Evolutionary conservation across 2,888 invertebrate genomes (phyloP), one percentile per base, ranked within the genome.

Genomic region (Chrysolina americana): DNA sequence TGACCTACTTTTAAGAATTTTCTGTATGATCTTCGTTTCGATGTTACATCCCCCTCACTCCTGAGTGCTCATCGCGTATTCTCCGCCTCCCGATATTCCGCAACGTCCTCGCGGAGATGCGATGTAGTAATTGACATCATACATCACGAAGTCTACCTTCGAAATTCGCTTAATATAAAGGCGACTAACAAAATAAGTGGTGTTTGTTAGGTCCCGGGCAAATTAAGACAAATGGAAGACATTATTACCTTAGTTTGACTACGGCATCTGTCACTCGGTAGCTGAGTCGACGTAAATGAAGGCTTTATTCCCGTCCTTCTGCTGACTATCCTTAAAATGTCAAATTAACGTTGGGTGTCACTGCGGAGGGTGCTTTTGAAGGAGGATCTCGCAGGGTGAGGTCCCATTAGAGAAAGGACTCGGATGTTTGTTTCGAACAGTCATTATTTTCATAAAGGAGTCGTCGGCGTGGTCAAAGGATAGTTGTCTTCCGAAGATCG

Each of bases 171-270:
- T 72, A 72, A 75, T 72, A 75, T 75, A 70, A 69, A 72, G 70
- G 69, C 65, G 69, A 72, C 72, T 72, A 75, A 63, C 72, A 63
- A 59, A 75, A 72, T 75, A 75, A 75, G 70, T 77, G 75, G 74
- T 78, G 78, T 80, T 80, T 80, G 80, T 77, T 71, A 75, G 73
- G 84, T 86, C 83, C 85, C 85, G 86, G 84, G 87, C 86, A 87
- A 87, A 87, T 87, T 86, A 87, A 87, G 87, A 87, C 86, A 86
- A 87, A 87, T 86, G 86, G 85, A 84, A 81, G 84, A 83, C 86
- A 84, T 87, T 87, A 87, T 87, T 87, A 87, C 87, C 87, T 87
- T 85, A 85, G 87, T 86, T 85, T 84, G 85, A 83, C 81, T 78
- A 79, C 81, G 83, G 83, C 85, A 86, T 85, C 87, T 85, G 83